Evolutionary conservation across 2,797 vertebrate genomes (phyloP).

Genomic region (Pangasius sanitwongsei): DNA sequence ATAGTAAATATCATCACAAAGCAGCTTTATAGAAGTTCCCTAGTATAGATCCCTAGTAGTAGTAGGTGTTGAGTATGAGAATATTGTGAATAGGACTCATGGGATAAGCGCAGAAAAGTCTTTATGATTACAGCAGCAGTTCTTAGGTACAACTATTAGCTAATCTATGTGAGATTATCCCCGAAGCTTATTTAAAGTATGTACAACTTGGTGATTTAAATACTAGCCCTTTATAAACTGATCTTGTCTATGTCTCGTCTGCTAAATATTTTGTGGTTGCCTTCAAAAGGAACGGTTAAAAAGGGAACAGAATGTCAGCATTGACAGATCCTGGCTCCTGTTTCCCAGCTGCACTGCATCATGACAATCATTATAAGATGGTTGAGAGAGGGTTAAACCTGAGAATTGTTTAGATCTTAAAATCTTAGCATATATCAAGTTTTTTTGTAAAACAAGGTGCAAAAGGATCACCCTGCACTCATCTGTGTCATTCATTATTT

Average conservation of each 20-base stretch:
- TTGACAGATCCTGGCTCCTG: background rate
- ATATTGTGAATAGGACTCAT: background rate
- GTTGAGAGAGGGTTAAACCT: background rate
- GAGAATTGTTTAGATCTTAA: background rate
- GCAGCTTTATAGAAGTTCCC: background rate
- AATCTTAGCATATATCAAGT: background rate
- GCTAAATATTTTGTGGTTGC: background rate
- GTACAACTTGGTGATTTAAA: background rate
- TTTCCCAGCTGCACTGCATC: background rate
- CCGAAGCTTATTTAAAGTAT: background rate
- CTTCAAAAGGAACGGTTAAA: background rate
- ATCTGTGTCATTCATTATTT: conserved; percentile 66
- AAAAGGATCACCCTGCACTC: conserved; percentile 57
- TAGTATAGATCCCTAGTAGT: background rate
- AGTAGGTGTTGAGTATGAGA: background rate
- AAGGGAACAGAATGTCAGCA: background rate
- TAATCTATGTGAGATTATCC: background rate
- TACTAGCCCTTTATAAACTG: background rate
- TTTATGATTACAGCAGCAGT: background rate
- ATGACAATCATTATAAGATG: no score
- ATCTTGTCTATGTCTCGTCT: background rate
- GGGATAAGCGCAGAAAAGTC: background rate
- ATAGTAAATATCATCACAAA: background rate
- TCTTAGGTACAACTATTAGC: background rate
- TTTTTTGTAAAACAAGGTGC: conserved; percentile 5